Base-by-base conservation (phyloP, 2,888 invertebrate genomes). In the Phorcus lineatus region DNA sequence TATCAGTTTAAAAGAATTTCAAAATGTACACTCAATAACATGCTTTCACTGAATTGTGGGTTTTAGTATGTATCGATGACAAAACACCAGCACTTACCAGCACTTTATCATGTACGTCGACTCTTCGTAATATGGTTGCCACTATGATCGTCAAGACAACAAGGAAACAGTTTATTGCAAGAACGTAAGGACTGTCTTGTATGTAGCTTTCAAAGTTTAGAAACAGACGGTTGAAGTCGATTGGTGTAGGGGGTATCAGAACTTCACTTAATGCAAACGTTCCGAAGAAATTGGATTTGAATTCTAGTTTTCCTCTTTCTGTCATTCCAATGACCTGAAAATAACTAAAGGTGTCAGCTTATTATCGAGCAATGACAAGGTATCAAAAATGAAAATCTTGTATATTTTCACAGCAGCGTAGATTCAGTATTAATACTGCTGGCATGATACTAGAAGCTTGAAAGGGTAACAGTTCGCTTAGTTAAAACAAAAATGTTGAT, bases 201-300 rank as follows among this genome's bases (percentile, higher is more conserved):
- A 90, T 62, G 36, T 83, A 83, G 9, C 70, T 80, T 0, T 80
- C 57, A 67, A 89, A 86, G 81, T 89, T 84, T 24, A 81, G 82
- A 79, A 90, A 88, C 28, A 90, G 80, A 19, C 84, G 80, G 13
- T 79, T 80, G 77, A 90, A 90, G 80, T 90, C 85, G 13, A 90
- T 89, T 0, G 80, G 78, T 31, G 85, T 85, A 3, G 89, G 89
- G 2, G 82, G 79, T 16, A 87, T 80, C 54, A 90, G 75, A 9
- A 88, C 75, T n/a, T 84, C 80, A 36, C 85, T 84, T 0, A 87
- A 82, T 11, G 88, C 84, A 79, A 90, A 88, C 0, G 87, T 81
- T 4, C 90, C 90, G 36, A 90, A 85, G 81, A 90, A 85, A 75
- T 88, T 87, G 78, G 88, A 87, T 67, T 86, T 86, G 75, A 90